Conservation (phyloP, 2,113 vertebrate species). For the Baryphthengus martii region DNA sequence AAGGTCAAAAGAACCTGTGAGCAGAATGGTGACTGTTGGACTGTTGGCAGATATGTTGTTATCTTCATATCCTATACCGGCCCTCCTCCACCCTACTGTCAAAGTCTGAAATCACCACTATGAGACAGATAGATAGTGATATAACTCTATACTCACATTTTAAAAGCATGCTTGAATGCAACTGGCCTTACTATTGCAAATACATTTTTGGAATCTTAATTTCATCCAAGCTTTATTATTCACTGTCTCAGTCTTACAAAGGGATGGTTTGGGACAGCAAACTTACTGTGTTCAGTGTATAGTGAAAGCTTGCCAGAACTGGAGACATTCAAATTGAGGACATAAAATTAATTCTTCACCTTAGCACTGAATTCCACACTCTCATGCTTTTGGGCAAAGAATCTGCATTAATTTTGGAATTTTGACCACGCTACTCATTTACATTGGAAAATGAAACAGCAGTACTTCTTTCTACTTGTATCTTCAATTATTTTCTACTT, state of each 20-base stretch:
- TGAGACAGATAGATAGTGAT: background rate
- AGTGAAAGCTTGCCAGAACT: background rate
- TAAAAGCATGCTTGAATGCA: background rate
- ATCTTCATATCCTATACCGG: background rate
- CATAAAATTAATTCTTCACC: background rate
- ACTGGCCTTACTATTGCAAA: background rate
- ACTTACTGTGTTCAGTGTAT: background rate
- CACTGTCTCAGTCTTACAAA: background rate
- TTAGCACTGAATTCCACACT: background rate
- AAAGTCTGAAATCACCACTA: background rate
- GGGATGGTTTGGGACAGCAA: background rate
- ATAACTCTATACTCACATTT: background rate
- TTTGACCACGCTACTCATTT: background rate
- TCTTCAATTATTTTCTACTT: background rate
- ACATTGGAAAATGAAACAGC: background rate
- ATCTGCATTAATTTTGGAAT: background rate
- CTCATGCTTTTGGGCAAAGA: background rate
- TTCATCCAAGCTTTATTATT: background rate
- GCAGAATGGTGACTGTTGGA: background rate
- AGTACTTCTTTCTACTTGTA: background rate
- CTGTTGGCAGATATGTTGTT: background rate
- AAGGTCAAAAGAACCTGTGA: background rate
- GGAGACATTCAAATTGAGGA: background rate
- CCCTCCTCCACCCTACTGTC: background rate
- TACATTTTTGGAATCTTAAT: background rate